Evolutionary conservation across 64 coral and sea anemone genomes (phyloP).

Genomic region (Cladopsammia gracilis): DNA sequence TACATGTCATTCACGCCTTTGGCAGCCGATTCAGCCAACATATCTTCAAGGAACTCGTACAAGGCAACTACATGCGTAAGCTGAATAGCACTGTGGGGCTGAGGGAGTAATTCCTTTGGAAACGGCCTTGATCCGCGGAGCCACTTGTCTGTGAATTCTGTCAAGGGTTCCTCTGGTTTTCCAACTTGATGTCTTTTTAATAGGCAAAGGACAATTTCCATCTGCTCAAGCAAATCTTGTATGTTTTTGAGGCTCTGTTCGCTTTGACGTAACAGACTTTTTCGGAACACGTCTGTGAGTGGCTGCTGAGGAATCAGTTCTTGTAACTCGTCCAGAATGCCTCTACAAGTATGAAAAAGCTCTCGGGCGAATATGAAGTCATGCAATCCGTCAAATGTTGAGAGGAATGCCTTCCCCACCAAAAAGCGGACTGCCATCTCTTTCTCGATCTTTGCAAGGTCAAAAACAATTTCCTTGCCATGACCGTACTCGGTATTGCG

Average conservation of each 20-base stretch:
- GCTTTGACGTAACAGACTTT: slow-evolving; percentile 46
- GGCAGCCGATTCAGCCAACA: slow-evolving; percentile 80
- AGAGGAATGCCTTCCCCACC: slow-evolving; percentile 86
- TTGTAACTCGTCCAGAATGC: slow-evolving; percentile 82
- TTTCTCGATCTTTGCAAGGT: slow-evolving; percentile 87
- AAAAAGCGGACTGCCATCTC: slow-evolving; percentile 77
- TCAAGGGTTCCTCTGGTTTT: slow-evolving; percentile 68
- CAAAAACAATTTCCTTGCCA: slow-evolving; percentile 83
- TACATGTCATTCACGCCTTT: slow-evolving; percentile 74
- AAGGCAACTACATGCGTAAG: slow-evolving; percentile 86
- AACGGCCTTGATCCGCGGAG: slow-evolving; percentile 77
- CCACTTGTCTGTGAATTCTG: slow-evolving; percentile 82
- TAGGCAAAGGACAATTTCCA: slow-evolving; percentile 90
- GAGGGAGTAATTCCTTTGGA: slow-evolving; percentile 76
- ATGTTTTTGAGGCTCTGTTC: slow-evolving; percentile 68
- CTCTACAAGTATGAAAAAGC: slow-evolving; percentile 87
- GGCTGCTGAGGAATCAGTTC: slow-evolving; percentile 75
- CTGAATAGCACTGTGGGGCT: slow-evolving; percentile 68
- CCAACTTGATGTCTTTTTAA: slow-evolving; percentile 65
- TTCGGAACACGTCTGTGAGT: slow-evolving; percentile 51
- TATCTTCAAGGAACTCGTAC: slow-evolving; percentile 93
- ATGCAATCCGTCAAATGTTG: slow-evolving; percentile 37
- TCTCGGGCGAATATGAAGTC: slow-evolving; percentile 90
- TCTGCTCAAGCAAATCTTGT: slow-evolving; percentile 84
- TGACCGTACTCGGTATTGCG: slow-evolving; percentile 86